phyloP scores from a whole-genome alignment of 2,113 vertebrate genomes.

The Ophthalmolycus amberensis region DNA sequence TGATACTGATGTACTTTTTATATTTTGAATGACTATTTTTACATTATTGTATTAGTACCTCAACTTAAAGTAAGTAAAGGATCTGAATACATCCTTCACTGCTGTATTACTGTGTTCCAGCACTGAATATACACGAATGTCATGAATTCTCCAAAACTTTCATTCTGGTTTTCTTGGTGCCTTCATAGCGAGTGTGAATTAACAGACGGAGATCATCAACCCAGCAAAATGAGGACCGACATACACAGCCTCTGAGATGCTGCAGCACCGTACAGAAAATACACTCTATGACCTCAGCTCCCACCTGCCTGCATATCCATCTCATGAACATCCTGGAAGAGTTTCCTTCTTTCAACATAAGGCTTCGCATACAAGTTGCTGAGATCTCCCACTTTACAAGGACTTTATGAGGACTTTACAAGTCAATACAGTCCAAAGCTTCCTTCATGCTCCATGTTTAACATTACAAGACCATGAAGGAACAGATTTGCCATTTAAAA shows the following conservation, averaged over 20 bases:
- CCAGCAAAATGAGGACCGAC: not conserved
- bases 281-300: slow-evolving; percentile 19
- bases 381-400: not conserved
- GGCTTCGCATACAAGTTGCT: not conserved
- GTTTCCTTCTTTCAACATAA: slow-evolving; percentile 9
- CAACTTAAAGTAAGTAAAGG: not conserved
- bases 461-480: slow-evolving; percentile 13
- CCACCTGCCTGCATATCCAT: slow-evolving; percentile 11
- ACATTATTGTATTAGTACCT: not conserved
- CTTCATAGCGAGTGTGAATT: not conserved
- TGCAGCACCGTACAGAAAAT: not conserved
- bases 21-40: not conserved
- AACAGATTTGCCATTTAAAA: slow-evolving; percentile 9
- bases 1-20: not conserved
- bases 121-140: not conserved
- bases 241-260: not conserved
- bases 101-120: not conserved
- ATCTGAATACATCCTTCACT: not conserved
- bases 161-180: not conserved
- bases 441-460: not conserved
- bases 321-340: slow-evolving; percentile 31
- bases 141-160: not conserved
- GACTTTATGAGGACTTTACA: not conserved
- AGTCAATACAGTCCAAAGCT: not conserved
- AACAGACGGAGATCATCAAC: slow-evolving; percentile 21